phyloP scores from a whole-genome alignment of 2,113 vertebrate genomes.

The Aegithalos caudatus region DNA sequence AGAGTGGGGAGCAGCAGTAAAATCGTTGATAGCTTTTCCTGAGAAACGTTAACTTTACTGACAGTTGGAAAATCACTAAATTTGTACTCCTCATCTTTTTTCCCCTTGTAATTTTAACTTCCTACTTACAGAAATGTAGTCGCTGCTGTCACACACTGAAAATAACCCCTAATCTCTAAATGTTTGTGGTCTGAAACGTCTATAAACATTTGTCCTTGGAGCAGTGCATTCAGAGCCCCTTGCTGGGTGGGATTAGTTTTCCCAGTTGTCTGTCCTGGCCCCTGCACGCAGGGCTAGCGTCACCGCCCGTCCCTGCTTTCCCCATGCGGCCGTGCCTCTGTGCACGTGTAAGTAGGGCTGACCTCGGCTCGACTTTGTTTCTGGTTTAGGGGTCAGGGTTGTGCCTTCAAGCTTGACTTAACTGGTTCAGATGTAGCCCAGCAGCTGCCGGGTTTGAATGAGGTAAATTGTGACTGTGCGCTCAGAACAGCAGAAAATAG shows the following conservation, averaged over 20 bases:
- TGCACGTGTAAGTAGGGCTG: not conserved
- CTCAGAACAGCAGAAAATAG: constrained; percentile 53
- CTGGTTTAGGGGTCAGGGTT: constrained; percentile 19
- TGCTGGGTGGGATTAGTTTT: not conserved
- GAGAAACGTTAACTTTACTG: not conserved
- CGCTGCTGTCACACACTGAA: not conserved
- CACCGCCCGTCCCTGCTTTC: not conserved
- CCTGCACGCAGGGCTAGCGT: not conserved
- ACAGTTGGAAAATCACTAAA: not conserved
- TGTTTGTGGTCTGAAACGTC: not conserved
- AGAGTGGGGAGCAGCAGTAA: not conserved
- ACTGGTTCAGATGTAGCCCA: constrained; percentile 27
- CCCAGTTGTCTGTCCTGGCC: not conserved
- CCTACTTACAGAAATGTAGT: not conserved
- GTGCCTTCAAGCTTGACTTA: constrained; percentile 46
- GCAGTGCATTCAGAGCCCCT: accelerated
- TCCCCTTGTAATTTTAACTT: not conserved
- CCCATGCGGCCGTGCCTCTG: not conserved
- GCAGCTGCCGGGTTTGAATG: constrained; percentile 50
- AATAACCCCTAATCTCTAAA: not conserved
- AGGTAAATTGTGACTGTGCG: constrained; percentile 42
- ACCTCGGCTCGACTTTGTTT: constrained; percentile 14
- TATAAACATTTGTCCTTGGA: not conserved
- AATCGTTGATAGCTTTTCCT: not conserved
- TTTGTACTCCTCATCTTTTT: not conserved